Percentiles rank a stretch among this genome's conserved stretches.
These are phyloP conservation scores for Platycheirus rosarum DNA, from an alignment of 2,888 invertebrate genomes.

Conservation along the genomic window DNA sequence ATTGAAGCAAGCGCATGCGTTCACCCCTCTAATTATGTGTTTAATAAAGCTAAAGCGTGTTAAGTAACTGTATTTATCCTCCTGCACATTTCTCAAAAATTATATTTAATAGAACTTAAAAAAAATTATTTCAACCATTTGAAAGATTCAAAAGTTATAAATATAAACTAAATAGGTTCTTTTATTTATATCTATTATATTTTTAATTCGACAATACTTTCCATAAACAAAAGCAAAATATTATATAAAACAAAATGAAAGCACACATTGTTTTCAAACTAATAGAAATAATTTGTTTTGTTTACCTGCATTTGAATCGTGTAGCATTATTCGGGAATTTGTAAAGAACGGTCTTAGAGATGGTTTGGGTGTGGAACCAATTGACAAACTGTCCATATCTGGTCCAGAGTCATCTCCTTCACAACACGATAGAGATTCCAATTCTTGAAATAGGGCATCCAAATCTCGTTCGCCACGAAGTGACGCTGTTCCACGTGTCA, in stretches of 20 bases:
- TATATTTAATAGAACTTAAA: neutral
- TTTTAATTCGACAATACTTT: conserved; percentile 45
- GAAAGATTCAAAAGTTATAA: too few species aligned
- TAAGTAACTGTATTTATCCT: conserved; percentile 38
- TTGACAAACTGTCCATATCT: conserved; percentile 97
- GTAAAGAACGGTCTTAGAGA: conserved; percentile 97
- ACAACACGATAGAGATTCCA: conserved; percentile 95
- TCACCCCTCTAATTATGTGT: neutral
- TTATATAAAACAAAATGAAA: conserved; percentile 30
- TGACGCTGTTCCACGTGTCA: conserved; percentile 84
- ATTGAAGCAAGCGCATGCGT: conserved; percentile 30
- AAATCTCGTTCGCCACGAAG: conserved; percentile 92
- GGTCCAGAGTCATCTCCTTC: conserved; percentile 95
- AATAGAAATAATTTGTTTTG: conserved; percentile 1
- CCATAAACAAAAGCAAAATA: conserved; percentile 64
- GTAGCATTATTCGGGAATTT: conserved; percentile 91
- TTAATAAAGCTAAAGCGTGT: neutral
- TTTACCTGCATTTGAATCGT: conserved; percentile 80
- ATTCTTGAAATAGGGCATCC: conserved; percentile 96
- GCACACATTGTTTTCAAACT: neutral
- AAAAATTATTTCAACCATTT: too few species aligned
- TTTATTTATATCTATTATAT: neutral
- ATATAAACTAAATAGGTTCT: too few species aligned
- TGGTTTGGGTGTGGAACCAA: conserved; percentile 98
- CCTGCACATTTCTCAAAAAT: conserved; percentile 15